Evolutionary conservation across 2,888 invertebrate genomes (phyloP), one percentile per base, ranked within the genome.

Genomic region (Aradus depressus): DNA sequence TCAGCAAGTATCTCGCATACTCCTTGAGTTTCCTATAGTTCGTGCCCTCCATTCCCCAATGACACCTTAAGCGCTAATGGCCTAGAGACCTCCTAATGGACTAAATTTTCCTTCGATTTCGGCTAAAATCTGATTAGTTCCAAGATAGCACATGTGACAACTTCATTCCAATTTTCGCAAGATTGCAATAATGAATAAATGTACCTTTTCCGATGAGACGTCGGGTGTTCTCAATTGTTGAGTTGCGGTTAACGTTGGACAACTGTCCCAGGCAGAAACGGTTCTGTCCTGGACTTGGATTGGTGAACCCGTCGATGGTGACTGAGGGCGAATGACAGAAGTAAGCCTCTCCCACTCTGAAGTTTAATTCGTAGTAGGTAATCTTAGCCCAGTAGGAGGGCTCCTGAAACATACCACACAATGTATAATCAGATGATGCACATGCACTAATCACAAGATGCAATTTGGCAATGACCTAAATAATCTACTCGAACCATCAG

Each of bases 191-290:
- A 16, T 6, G 10, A 3, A 14, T 6, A n/a, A 8, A 97, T 96
- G 49, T 95, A 62, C 95, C 96, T 72, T 88, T 89, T 49, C 97
- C 96, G 72, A 98, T 99, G 68, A 97, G 96, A 61, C 95, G 78
- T 62, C 98, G 79, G 18, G 97, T 97, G 66, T 96, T 96, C 70
- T 98, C 98, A 63, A 98, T 96, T 12, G 96, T 96, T 12, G 93
- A 90, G 70, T 97, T 98, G 55, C 98, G 76, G 71, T 99, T 98
- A 39, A 99, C 97, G 67, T 99, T 98, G 57, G 96, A 95, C 59
- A 99, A 72, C 63, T 96, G 87, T 0, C 98, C 98, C 39, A 99
- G 77, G 65, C 97, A 98, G 70, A 99, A 98, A 45, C 97, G 76
- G 66, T 93, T 91, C 51, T 88, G 84, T 68, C 95, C 91, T 67